These are phyloP conservation scores for Micoletzkya japonica DNA, from an alignment of 2,888 invertebrate species.

Conservation along the genomic window DNA sequence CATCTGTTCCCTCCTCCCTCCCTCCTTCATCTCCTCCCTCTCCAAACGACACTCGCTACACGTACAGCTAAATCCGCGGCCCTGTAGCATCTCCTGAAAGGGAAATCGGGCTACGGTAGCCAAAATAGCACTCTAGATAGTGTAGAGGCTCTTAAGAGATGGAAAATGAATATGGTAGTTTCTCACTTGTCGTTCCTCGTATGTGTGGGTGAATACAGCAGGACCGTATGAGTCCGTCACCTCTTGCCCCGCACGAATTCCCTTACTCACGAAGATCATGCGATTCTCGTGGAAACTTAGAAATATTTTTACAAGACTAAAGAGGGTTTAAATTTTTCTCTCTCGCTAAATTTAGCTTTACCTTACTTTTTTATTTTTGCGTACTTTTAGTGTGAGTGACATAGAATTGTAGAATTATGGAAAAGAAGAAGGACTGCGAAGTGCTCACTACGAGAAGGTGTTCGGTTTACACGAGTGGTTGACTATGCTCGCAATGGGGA, in stretches of 20 bases:
- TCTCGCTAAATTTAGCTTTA: neutral
- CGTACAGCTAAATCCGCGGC: constrained; percentile 13
- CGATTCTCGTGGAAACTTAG: constrained; percentile 29
- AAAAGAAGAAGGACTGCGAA: neutral
- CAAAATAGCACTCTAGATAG: neutral
- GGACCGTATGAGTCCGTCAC: constrained; percentile 28
- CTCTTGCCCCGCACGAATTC: constrained; percentile 19
- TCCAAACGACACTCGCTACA: constrained; percentile 18
- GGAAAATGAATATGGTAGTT: neutral
- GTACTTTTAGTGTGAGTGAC: neutral
- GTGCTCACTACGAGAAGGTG: constrained; percentile 25
- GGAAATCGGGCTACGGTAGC: neutral
- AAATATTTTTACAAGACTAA: neutral
- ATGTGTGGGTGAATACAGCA: constrained; percentile 2
- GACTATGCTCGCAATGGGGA: constrained; percentile 23
- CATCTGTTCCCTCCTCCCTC: too few relatives aligned
- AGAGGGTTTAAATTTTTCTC: neutral
- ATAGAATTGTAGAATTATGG: neutral
- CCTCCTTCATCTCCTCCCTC: too few relatives aligned
- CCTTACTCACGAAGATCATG: constrained; percentile 27
- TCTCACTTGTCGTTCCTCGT: constrained; percentile 5
- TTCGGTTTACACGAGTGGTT: constrained; percentile 26
- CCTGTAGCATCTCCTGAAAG: neutral
- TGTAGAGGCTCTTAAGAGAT: neutral
- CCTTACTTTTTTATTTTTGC: neutral